Evolutionary conservation across 2,797 vertebrate genomes (phyloP), one percentile per base, ranked within the genome.

Genomic region (Protosalanx chinensis): DNA sequence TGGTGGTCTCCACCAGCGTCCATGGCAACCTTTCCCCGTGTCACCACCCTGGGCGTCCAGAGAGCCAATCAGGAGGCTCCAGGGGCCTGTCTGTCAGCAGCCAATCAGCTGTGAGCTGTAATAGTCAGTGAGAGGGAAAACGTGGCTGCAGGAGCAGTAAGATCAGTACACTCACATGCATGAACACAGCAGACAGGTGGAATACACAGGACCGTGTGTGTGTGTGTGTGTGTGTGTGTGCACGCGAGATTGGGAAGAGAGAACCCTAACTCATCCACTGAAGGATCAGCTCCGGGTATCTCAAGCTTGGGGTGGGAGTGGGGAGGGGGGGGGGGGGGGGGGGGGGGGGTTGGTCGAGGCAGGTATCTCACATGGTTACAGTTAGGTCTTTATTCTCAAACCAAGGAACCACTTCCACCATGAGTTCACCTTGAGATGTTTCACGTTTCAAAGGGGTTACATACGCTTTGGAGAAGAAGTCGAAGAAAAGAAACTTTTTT

Each of bases 91-190:
- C 51, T 53, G 51, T 56, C 51, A 56, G 51, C 51, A 56, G 51
- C 51, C 51, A 56, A 56, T 56, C 51, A 56, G 51, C 51, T 56
- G 51, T 56, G 51, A 93, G 93, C 92, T 93, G 93, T 86, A 92
- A 92, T 93, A 93, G 92, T 93, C 91, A 93, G 93, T 92, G 90
- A 94, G 91, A 93, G 92, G 92, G 91, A 93, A 90, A 93, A 93
- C 85, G 91, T 92, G 92, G 91, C 92, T 93, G 91, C 91, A 85
- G 81, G 81, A 93, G 92, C 91, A 91, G 92, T 90, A 91, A 90
- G 86, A 93, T 91, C 87, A 91, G 92, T 91, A 92, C 91, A 51
- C 23, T 67, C 41, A 67, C 46, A 46, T 67, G 46, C 64, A 67
- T 51, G 15, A 27, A 67, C 64, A 67, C 46, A 27, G 27, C 64